Conservation (phyloP, 2,113 vertebrate species). For the Pantherophis guttatus region DNA sequence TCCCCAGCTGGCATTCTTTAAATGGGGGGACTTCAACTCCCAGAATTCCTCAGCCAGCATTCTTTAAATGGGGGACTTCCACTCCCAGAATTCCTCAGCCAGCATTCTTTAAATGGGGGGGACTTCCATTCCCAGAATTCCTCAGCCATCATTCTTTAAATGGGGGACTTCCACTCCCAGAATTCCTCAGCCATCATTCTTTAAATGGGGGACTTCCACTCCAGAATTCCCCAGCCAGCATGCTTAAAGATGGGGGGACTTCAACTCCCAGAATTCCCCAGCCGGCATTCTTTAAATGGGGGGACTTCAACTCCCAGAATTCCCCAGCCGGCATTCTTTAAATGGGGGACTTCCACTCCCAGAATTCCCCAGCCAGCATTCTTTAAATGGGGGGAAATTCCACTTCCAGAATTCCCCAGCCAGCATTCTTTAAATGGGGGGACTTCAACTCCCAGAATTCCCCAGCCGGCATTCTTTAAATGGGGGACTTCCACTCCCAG, state of each 20-base stretch:
- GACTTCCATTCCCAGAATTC: no score
- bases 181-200: fast-evolving
- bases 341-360: fast-evolving
- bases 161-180: no score
- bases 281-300: fast-evolving
- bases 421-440: fast-evolving
- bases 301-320: no score
- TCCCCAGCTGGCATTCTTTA: fast-evolving
- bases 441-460: no score
- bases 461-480: fast-evolving
- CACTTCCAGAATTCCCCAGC: fast-evolving
- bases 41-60: fast-evolving
- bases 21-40: fast-evolving
- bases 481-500: no score
- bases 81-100: fast-evolving
- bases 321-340: fast-evolving
- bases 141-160: fast-evolving
- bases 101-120: no score
- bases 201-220: fast-evolving
- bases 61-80: no score
- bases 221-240: fast-evolving
- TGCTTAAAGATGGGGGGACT: no score
- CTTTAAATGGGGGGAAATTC: no score
- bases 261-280: neutral
- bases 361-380: fast-evolving